Conservation (phyloP, 2,888 invertebrate species). For the Noctuana brunneofusca region DNA sequence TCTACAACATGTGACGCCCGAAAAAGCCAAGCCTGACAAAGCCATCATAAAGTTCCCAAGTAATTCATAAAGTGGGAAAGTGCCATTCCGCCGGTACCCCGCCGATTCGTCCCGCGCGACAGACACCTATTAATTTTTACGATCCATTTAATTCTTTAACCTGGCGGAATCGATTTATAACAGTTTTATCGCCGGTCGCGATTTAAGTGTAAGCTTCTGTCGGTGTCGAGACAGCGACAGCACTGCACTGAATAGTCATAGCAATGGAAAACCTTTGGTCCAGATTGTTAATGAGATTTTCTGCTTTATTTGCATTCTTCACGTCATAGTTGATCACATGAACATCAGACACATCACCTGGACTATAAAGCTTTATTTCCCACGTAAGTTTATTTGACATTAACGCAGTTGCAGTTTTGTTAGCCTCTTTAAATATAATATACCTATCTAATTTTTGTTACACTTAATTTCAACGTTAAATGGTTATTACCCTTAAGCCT, state of each 20-base stretch:
- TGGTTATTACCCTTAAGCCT: conserved; percentile 22
- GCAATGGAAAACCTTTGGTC: conserved; percentile 54
- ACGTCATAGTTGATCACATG: no score
- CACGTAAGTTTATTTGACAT: background rate
- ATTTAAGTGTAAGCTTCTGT: conserved; percentile 74
- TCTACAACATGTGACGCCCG: conserved; percentile 74
- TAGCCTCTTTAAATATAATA: no score
- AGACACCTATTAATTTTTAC: conserved; percentile 79
- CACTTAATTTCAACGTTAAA: conserved; percentile 1
- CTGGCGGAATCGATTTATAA: conserved; percentile 78
- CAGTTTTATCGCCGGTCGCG: conserved; percentile 67
- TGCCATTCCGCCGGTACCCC: conserved; percentile 57
- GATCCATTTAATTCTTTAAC: conserved; percentile 79
- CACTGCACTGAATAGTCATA: conserved; percentile 43
- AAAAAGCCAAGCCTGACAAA: conserved; percentile 66
- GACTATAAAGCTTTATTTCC: no score
- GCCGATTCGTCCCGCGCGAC: conserved; percentile 58
- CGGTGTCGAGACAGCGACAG: conserved; percentile 46
- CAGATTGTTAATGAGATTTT: conserved; percentile 63
- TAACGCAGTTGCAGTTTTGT: no score
- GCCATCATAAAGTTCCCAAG: conserved; percentile 74
- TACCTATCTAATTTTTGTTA: background rate
- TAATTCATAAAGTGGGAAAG: conserved; percentile 74
- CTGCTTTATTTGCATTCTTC: conserved; percentile 50
- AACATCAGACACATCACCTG: no score